phyloP scores from a whole-genome alignment of 2,888 invertebrate species.

The Microchrysa polita region DNA sequence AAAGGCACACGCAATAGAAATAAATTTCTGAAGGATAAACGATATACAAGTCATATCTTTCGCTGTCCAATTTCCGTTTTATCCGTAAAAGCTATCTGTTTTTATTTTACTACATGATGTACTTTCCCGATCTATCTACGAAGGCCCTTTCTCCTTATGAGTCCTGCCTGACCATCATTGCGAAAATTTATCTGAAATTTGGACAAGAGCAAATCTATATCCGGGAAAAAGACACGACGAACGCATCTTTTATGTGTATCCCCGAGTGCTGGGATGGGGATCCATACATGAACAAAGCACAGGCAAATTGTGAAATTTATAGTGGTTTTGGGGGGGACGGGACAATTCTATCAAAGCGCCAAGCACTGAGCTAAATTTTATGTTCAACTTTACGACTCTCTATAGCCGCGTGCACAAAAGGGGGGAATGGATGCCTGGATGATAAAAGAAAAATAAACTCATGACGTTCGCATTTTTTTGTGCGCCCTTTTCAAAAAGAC shows the following conservation, averaged over 20 bases:
- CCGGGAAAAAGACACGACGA: not conserved
- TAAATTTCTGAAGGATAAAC: constrained; percentile 25
- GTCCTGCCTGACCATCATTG: constrained; percentile 28
- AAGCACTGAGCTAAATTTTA: constrained; percentile 43
- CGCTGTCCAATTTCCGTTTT: constrained; percentile 31
- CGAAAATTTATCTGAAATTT: constrained; percentile 40
- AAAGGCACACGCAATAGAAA: constrained; percentile 42
- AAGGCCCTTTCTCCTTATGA: constrained; percentile 16
- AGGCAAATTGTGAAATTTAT: too few relatives aligned
- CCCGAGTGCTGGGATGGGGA: too few relatives aligned
- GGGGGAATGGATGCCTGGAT: too few relatives aligned
- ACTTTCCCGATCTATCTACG: constrained; percentile 15
- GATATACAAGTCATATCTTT: not conserved
- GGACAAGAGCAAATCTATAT: constrained; percentile 30
- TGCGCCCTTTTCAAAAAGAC: constrained; percentile 33
- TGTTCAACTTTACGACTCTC: constrained; percentile 39
- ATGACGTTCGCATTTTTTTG: constrained; percentile 42
- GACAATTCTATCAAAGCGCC: constrained; percentile 37
- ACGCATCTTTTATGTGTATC: not conserved
- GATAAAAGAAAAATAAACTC: constrained; percentile 34
- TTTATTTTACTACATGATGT: too few relatives aligned
- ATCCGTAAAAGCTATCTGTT: constrained; percentile 28
- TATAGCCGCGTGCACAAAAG: not conserved
- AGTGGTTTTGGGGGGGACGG: not conserved
- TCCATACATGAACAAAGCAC: constrained; percentile 30